Percentiles rank a stretch among this genome's conserved stretches.
Conservation (phyloP, 2,888 invertebrate genomes). For the Chrysolina americana region DNA sequence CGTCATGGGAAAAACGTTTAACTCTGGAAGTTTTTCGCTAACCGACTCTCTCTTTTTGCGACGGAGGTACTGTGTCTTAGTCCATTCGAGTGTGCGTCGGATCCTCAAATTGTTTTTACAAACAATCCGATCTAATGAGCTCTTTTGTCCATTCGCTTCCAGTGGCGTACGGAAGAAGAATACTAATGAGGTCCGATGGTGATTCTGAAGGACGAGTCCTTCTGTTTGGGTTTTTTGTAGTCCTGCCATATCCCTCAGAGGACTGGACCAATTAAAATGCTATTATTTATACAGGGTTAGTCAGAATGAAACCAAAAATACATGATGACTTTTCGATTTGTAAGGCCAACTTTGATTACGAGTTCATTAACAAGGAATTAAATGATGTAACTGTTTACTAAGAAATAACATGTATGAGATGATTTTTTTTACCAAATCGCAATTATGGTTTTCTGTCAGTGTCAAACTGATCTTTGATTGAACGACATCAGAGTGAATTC, state of each 20-base stretch:
- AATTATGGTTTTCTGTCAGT: too few species aligned
- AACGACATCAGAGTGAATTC: too few species aligned
- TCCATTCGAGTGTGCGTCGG: slow-evolving; percentile 34
- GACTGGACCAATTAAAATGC: too few species aligned
- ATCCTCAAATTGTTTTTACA: slow-evolving; percentile 42
- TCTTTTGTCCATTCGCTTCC: slow-evolving; percentile 32
- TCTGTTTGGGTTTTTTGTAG: not conserved
- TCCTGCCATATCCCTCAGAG: not conserved
- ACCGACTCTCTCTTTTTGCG: slow-evolving; percentile 35
- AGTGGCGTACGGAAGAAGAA: not conserved
- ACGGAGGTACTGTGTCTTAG: slow-evolving; percentile 32
- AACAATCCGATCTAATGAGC: slow-evolving; percentile 44
- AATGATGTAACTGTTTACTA: too few species aligned
- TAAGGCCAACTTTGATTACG: too few species aligned
- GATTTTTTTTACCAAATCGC: too few species aligned
- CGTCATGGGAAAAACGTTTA: slow-evolving; percentile 38
- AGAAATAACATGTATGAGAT: too few species aligned
- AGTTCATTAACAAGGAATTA: too few species aligned
- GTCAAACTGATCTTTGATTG: too few species aligned
- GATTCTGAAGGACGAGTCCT: slow-evolving; percentile 1
- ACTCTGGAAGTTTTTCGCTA: slow-evolving; percentile 29
- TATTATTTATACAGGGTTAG: too few species aligned
- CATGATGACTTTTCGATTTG: too few species aligned
- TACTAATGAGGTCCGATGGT: not conserved
- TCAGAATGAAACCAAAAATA: too few species aligned